A percentile compares a stretch with the other conserved stretches of the same genome.
These are phyloP conservation scores for Sorex fumeus DNA, from an alignment of 2,113 vertebrate genomes.

Conservation along the genomic window DNA sequence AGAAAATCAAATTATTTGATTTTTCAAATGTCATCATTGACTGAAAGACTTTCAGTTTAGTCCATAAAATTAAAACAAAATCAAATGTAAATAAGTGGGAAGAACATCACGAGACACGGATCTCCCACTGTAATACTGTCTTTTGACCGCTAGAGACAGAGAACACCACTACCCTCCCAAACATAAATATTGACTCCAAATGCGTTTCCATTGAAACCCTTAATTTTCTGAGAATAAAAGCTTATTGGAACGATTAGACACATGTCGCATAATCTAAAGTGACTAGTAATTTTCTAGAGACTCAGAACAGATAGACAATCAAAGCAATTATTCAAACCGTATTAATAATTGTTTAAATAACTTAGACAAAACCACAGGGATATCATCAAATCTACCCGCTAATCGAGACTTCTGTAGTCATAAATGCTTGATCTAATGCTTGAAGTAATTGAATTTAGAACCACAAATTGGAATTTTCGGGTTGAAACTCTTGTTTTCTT, in stretches of 20 bases:
- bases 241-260: neutral
- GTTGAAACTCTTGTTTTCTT: neutral
- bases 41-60: neutral
- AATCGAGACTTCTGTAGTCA: neutral
- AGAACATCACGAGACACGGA: no score
- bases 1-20: no score
- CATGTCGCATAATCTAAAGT: neutral
- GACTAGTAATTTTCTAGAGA: neutral
- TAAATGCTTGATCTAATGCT: neutral
- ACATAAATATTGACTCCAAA: neutral
- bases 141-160: neutral
- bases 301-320: neutral
- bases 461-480: no score
- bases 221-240: neutral
- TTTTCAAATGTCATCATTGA: neutral
- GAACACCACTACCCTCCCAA: neutral
- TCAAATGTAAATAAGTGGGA: no score
- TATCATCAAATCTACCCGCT: neutral
- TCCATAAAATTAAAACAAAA: constrained; percentile 1
- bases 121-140: no score
- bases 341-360: neutral
- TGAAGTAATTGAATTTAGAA: neutral
- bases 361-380: neutral
- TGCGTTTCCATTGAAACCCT: neutral
- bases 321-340: neutral